Conservation (phyloP, 2,888 invertebrate genomes). For the Graphium colonna region DNA sequence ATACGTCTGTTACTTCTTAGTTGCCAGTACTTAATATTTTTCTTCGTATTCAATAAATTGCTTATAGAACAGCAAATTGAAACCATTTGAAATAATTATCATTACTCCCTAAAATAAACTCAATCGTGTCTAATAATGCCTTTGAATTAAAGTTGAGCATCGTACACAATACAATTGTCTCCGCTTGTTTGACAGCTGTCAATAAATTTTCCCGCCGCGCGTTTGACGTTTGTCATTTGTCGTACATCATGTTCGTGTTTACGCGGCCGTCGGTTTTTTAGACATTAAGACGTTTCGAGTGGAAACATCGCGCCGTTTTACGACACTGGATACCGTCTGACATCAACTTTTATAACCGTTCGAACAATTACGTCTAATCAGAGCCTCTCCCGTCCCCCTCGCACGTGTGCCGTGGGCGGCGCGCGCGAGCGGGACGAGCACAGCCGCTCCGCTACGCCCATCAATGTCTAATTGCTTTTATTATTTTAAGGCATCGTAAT, state of each 20-base stretch:
- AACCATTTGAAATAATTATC: not conserved
- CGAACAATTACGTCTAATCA: slow-evolving; percentile 78
- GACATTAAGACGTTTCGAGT: slow-evolving; percentile 49
- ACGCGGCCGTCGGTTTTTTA: slow-evolving; percentile 33
- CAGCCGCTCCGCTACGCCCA: slow-evolving; percentile 64
- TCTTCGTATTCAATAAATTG: too few relatives aligned
- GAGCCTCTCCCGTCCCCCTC: slow-evolving; percentile 46
- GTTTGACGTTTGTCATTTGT: not conserved
- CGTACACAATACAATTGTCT: not conserved
- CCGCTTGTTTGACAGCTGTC: not conserved
- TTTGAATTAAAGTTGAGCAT: slow-evolving; percentile 58
- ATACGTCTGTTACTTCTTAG: too few relatives aligned
- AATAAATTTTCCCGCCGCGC: not conserved
- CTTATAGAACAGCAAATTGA: too few relatives aligned
- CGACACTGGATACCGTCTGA: slow-evolving; percentile 74
- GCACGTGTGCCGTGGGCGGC: slow-evolving; percentile 33
- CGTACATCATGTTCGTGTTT: slow-evolving; percentile 18
- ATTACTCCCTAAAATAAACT: slow-evolving; percentile 50
- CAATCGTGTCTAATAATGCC: slow-evolving; percentile 57
- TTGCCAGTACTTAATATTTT: too few relatives aligned
- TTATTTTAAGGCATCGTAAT: slow-evolving; percentile 81
- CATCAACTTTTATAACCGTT: slow-evolving; percentile 79
- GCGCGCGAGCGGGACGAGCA: slow-evolving; percentile 53
- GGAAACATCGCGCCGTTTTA: slow-evolving; percentile 69
- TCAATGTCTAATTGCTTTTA: slow-evolving; percentile 80